phyloP scores from a whole-genome alignment of 2,113 vertebrate genomes.

The Nothoprocta perdicaria region DNA sequence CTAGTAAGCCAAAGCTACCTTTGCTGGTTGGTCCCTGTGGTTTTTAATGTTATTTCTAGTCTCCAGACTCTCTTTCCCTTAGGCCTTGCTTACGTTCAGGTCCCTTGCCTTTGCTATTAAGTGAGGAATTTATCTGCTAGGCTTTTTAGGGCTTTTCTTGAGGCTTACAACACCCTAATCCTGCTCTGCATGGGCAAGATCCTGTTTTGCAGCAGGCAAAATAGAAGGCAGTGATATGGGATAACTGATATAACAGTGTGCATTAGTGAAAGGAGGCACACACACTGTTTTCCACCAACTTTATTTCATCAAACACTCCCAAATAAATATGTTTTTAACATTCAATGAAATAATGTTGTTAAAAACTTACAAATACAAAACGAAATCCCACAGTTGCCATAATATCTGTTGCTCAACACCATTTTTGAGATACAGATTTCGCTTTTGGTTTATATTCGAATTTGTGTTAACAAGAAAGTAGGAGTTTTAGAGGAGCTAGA shows the following conservation, averaged over 20 bases:
- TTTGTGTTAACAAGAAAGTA: neutral
- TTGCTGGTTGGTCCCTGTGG: neutral
- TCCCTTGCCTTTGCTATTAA: neutral
- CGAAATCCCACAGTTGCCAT: neutral
- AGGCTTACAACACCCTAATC: neutral
- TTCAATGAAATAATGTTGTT: neutral
- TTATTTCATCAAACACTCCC: slow-evolving; percentile 40
- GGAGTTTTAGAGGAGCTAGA: neutral
- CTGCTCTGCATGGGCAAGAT: rapidly evolving
- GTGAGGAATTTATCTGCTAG: neutral
- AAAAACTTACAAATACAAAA: neutral
- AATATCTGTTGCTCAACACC: neutral
- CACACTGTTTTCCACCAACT: neutral
- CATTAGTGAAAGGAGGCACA: neutral
- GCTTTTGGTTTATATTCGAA: neutral
- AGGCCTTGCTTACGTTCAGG: neutral
- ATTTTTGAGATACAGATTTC: neutral
- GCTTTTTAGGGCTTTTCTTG: neutral
- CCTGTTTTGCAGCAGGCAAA: neutral
- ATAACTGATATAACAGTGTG: neutral
- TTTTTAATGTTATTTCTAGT: neutral
- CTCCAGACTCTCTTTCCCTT: neutral
- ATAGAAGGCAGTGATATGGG: neutral
- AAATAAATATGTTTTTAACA: slow-evolving; percentile 17
- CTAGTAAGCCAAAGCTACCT: neutral